phyloP scores from a whole-genome alignment of 2,797 vertebrate genomes.

The Sebastes minor region DNA sequence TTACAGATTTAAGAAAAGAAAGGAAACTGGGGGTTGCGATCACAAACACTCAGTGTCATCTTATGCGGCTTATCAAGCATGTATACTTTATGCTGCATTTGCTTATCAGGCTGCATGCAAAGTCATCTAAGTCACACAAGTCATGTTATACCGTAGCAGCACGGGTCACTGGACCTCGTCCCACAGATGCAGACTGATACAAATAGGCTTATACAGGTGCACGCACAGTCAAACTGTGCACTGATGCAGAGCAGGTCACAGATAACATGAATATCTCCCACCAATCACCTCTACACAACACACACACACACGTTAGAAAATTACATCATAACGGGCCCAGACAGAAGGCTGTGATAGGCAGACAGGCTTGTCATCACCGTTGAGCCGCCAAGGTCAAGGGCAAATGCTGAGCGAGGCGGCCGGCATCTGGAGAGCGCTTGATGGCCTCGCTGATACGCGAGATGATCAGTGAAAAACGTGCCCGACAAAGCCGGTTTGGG shows the following conservation, averaged over 20 bases:
- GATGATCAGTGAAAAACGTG: slow-evolving; percentile 35
- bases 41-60: background rate
- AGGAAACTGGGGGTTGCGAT: background rate
- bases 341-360: slow-evolving; percentile 29
- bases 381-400: slow-evolving; percentile 60
- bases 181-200: background rate
- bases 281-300: slow-evolving; percentile 20
- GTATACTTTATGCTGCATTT: background rate
- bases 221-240: background rate
- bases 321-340: slow-evolving; percentile 22
- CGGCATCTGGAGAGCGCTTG: slow-evolving; percentile 36
- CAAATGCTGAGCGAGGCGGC: slow-evolving; percentile 38
- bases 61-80: background rate
- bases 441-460: background rate
- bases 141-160: background rate
- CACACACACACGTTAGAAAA: background rate
- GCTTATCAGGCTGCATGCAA: background rate
- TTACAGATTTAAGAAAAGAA: background rate
- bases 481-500: background rate
- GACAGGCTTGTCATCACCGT: background rate
- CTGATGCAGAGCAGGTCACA: slow-evolving; percentile 12
- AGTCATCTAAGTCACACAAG: background rate
- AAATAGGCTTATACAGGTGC: background rate
- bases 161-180: background rate
- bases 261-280: background rate